A percentile compares a stretch with the other conserved stretches of the same genome.
phyloP scores from a whole-genome alignment of 2,888 invertebrate species.

The Limenitis camilla region DNA sequence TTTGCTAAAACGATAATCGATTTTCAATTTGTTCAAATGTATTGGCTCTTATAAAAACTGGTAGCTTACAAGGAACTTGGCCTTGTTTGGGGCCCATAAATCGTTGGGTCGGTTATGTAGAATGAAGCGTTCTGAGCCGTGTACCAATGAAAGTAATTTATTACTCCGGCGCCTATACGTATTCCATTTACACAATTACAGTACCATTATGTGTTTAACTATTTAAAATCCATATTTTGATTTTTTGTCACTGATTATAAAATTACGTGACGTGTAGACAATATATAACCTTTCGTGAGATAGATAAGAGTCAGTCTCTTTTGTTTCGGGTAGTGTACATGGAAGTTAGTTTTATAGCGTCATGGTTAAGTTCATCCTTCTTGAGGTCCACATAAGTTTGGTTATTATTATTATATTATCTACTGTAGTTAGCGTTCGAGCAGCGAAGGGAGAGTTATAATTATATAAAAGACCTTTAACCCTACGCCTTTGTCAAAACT shows the following conservation, averaged over 20 bases:
- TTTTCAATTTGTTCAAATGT: slow-evolving; percentile 15
- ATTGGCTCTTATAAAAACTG: slow-evolving; percentile 9
- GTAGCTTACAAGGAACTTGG: neutral
- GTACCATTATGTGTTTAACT: slow-evolving; percentile 8
- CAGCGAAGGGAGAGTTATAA: too few relatives aligned
- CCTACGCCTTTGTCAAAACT: too few relatives aligned
- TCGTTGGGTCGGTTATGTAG: slow-evolving; percentile 14
- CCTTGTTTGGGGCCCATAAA: slow-evolving; percentile 14
- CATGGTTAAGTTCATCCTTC: too few relatives aligned
- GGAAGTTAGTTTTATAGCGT: too few relatives aligned
- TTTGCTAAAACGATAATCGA: slow-evolving; percentile 6
- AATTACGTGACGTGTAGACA: too few relatives aligned
- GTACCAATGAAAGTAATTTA: slow-evolving; percentile 20
- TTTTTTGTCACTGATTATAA: neutral
- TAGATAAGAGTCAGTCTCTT: too few relatives aligned
- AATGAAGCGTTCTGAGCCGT: slow-evolving; percentile 6
- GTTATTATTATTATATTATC: too few relatives aligned
- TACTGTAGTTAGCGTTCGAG: too few relatives aligned
- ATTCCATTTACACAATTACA: slow-evolving; percentile 7
- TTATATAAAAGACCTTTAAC: too few relatives aligned
- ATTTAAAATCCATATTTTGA: neutral
- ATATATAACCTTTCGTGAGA: too few relatives aligned
- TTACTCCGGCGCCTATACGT: slow-evolving; percentile 14
- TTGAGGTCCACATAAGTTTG: too few relatives aligned
- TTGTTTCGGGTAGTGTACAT: too few relatives aligned